Evolutionary conservation across 92 coral and sea anemone species (phyloP).

Genomic region (Porites rus): DNA sequence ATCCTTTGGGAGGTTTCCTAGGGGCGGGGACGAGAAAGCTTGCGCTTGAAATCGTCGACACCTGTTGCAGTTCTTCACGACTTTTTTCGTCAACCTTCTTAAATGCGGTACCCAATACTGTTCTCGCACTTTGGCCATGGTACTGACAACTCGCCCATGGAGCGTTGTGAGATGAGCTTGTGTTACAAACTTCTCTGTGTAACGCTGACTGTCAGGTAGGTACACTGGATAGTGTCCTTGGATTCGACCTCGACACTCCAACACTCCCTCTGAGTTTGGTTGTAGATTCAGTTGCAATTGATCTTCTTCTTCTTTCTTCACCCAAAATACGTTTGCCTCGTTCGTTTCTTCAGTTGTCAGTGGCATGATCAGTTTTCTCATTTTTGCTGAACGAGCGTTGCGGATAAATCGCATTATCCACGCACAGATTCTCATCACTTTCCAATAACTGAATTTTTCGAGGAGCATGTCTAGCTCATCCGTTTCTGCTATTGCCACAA

Average conservation of each 20-base stretch:
- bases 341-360: too few species aligned
- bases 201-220: slow-evolving; percentile 39
- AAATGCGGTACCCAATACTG: background rate
- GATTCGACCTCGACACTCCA: slow-evolving; percentile 71
- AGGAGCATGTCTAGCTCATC: too few species aligned
- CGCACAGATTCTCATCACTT: too few species aligned
- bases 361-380: too few species aligned
- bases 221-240: slow-evolving; percentile 65
- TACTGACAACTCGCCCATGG: background rate
- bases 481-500: too few species aligned
- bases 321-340: slow-evolving; percentile 24
- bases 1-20: background rate
- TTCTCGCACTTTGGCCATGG: slow-evolving; percentile 12
- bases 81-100: background rate
- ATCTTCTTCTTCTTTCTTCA: slow-evolving; percentile 68
- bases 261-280: slow-evolving; percentile 48
- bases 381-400: too few species aligned
- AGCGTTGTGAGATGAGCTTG: too few species aligned
- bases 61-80: background rate
- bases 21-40: too few species aligned
- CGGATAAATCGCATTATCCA: too few species aligned
- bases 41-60: background rate
- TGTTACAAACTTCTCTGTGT: too few species aligned
- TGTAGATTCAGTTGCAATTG: slow-evolving; percentile 63
- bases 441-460: too few species aligned